Evolutionary conservation across 2,888 invertebrate species (phyloP).

Genomic region (Ctenicera cuprea): DNA sequence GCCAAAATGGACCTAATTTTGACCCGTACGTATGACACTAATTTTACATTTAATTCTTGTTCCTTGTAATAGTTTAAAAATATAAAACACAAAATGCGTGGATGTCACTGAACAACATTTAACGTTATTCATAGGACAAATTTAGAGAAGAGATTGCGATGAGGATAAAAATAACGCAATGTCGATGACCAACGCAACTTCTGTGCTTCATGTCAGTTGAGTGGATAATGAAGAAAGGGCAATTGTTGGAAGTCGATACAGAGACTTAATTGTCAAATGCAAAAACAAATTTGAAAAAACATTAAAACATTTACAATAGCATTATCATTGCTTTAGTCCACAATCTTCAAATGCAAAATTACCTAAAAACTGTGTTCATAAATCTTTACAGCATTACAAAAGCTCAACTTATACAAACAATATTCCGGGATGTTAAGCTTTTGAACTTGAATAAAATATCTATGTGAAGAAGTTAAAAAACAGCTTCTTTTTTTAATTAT

Average conservation of each 20-base stretch:
- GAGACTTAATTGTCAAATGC: neutral
- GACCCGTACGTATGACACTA: neutral
- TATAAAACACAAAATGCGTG: neutral
- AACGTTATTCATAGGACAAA: constrained; percentile 9
- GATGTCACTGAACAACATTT: neutral
- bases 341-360: no score
- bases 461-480: no score
- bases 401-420: no score
- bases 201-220: neutral
- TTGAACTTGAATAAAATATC: no score
- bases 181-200: constrained; percentile 16
- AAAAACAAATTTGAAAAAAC: neutral
- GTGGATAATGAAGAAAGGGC: neutral
- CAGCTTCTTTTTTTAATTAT: no score
- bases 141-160: constrained; percentile 5
- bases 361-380: no score
- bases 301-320: no score
- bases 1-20: constrained; percentile 37
- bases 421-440: no score
- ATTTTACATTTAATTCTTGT: neutral
- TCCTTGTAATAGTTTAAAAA: neutral
- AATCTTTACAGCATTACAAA: no score
- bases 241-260: no score
- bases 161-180: constrained; percentile 14
- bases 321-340: no score